A percentile compares a stretch with the other conserved stretches of the same genome.
These are phyloP conservation scores for Oppia nitens DNA, from an alignment of 1,140 invertebrate species.

Conservation along the genomic window DNA sequence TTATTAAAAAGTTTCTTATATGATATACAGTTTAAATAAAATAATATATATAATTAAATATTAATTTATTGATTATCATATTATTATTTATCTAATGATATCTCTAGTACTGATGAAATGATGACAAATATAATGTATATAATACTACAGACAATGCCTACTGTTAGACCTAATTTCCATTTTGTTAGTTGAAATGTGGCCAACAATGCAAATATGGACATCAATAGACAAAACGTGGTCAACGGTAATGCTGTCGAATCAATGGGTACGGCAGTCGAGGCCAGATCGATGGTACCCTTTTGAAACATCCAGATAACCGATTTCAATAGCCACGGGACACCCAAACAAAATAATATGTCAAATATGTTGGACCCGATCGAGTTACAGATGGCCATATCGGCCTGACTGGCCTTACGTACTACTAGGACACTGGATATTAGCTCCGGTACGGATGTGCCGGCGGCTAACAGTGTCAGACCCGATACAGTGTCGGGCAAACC, in stretches of 20 bases:
- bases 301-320: slow-evolving; percentile 31
- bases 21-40: too few relatives aligned
- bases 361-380: slow-evolving; percentile 65
- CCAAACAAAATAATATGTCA: slow-evolving; percentile 66
- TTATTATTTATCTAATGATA: not conserved
- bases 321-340: slow-evolving; percentile 63
- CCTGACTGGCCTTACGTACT: slow-evolving; percentile 22
- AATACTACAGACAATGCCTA: slow-evolving; percentile 16
- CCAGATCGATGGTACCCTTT: slow-evolving; percentile 1
- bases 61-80: too few relatives aligned
- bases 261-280: slow-evolving; percentile 10
- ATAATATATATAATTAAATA: too few relatives aligned
- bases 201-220: slow-evolving; percentile 18
- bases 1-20: too few relatives aligned
- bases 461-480: slow-evolving; percentile 22
- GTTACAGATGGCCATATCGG: slow-evolving; percentile 61
- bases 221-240: slow-evolving; percentile 20
- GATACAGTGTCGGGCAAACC: slow-evolving; percentile 21
- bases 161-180: slow-evolving; percentile 21
- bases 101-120: slow-evolving; percentile 3
- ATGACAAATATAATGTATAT: slow-evolving; percentile 15
- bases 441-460: slow-evolving; percentile 23
- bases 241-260: slow-evolving; percentile 21
- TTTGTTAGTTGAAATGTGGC: slow-evolving; percentile 15
- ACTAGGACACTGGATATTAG: slow-evolving; percentile 21